phyloP scores from a whole-genome alignment of 92 coral and sea anemone genomes.

The Epizoanthus illoricatus region DNA sequence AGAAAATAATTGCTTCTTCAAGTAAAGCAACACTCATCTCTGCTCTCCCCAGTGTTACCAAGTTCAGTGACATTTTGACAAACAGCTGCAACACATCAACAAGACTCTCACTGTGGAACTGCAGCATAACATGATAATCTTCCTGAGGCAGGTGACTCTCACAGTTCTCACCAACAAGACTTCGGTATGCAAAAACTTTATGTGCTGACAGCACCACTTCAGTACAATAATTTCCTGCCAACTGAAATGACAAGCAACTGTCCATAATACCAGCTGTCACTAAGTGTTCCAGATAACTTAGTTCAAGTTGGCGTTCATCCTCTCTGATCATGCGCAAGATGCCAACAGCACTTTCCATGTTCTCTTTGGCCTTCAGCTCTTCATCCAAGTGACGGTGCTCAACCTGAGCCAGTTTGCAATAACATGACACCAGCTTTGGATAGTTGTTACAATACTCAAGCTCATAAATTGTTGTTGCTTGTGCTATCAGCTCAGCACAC shows the following conservation, averaged over 20 bases:
- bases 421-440: background rate
- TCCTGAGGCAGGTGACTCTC: background rate
- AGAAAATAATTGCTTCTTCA: background rate
- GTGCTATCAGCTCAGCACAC: background rate
- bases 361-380: background rate
- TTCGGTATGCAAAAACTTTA: no score
- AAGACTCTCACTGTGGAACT: background rate
- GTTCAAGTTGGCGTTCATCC: background rate
- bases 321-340: background rate
- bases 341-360: constrained; percentile 1
- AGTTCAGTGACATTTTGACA: constrained; percentile 1
- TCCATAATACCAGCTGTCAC: background rate
- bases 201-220: background rate
- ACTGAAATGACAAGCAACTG: background rate
- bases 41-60: background rate
- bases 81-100: background rate
- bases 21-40: background rate
- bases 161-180: background rate
- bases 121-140: background rate
- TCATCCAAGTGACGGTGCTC: background rate
- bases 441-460: background rate
- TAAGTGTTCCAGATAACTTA: background rate
- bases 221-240: background rate
- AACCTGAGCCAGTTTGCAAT: constrained; percentile 11
- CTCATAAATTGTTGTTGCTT: constrained; percentile 2